Percentiles rank a stretch among this genome's conserved stretches.
phyloP scores from a whole-genome alignment of 2,113 vertebrate species.

The Erythrocercus mccallii region DNA sequence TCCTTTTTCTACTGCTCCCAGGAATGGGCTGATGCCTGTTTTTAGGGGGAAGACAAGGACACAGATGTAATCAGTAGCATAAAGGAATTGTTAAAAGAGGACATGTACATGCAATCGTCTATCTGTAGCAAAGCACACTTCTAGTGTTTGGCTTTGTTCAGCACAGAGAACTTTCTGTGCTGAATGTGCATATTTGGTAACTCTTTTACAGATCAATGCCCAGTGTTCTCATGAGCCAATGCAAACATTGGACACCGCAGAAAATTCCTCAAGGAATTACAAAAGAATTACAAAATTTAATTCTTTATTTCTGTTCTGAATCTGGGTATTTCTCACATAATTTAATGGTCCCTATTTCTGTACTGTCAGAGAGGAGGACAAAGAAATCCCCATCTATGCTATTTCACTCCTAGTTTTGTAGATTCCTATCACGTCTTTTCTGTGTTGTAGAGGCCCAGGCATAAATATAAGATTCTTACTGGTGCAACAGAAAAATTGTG shows the following conservation, averaged over 20 bases:
- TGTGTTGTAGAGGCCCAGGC: not conserved
- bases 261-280: not conserved
- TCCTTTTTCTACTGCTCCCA: not conserved
- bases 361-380: not conserved
- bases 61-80: not conserved
- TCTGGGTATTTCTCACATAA: not conserved
- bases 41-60: not conserved
- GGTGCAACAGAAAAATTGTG: not conserved
- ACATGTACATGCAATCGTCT: not conserved
- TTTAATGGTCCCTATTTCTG: not conserved
- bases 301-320: not conserved
- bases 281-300: not conserved
- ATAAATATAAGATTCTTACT: not conserved
- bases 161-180: not conserved
- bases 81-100: not conserved
- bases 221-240: not conserved
- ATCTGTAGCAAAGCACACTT: not conserved
- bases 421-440: not conserved
- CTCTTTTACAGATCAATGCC: not conserved
- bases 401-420: not conserved
- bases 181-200: not conserved
- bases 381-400: not conserved
- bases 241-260: fast-evolving
- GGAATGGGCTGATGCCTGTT: not conserved
- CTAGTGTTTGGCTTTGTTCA: not conserved